Evolutionary conservation across 2,888 invertebrate genomes (phyloP), one percentile per base, ranked within the genome.

Genomic region (Drosophila kambysellisi): DNA sequence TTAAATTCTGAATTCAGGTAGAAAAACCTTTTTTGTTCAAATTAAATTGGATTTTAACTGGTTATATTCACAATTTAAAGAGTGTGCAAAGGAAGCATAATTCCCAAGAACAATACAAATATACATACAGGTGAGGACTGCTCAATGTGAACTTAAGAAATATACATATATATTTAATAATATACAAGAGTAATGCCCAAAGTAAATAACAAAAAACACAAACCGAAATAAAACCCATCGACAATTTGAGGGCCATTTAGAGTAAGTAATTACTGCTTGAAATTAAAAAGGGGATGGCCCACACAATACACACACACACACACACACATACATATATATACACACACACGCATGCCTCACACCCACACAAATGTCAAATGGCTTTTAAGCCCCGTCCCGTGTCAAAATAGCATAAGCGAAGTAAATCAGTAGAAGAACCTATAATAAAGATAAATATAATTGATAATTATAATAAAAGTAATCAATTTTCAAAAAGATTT

Each of bases 271-370:
- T 86, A 78, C 68, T 63, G 63, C 67, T 72, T 70, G 67, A 78
- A 88, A 86, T 86, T 80, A 80, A 86, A 86, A 86, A 78, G 79
- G 80, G 68, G 74, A 58, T 59, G 20, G 56, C 54, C 69, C 48
- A 62, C 35, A 66, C 53, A 61, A 58, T 29, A 50, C 50, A 37
- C 29, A 53, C 30, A 33, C 57, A 57, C 6, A 51, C 51, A 60
- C 20, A 60, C 69, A 56, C 41, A 48, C 12, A 33, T 17, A 51
- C 29, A 25, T 25, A 25, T 25, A 25, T 25, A 25, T 25, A 54
- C 8, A 1, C 11, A 33, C 58, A 35, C 37, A 17, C 25, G 15
- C 20, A 41, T 30, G n/a, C 11, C 6, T 17, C n/a, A 29, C 48
- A 50, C 2, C 15, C 39, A 17, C 41, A 37, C 50, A 57, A 64